A percentile compares a stretch with the other conserved stretches of the same genome.
phyloP scores from a whole-genome alignment of 2,888 invertebrate genomes.

The Hanleya hanleyi region DNA sequence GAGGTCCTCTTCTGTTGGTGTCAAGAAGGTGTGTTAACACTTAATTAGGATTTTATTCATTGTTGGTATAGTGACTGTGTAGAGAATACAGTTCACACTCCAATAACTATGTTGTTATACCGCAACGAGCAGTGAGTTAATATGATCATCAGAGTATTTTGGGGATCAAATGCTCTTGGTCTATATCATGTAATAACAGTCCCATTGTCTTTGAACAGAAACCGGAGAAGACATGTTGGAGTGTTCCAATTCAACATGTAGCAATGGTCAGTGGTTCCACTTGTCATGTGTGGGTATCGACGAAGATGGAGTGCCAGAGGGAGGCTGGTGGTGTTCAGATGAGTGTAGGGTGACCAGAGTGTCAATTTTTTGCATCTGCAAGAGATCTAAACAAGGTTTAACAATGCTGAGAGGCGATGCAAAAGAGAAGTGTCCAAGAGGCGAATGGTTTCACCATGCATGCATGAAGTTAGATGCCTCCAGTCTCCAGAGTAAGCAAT shows the following conservation, averaged over 20 bases:
- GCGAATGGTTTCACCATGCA: neutral
- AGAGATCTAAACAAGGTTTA: neutral
- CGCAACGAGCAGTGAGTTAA: no score
- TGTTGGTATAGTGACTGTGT: no score
- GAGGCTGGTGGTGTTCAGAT: slow-evolving; percentile 4
- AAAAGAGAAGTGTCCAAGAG: neutral
- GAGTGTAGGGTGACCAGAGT: neutral
- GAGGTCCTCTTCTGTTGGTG: neutral
- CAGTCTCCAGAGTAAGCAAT: neutral
- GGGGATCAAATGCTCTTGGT: no score
- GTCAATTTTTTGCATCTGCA: neutral
- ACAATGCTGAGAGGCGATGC: neutral
- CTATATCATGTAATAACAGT: no score
- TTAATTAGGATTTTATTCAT: no score
- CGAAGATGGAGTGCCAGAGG: slow-evolving; percentile 9
- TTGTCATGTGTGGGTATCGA: slow-evolving; percentile 5
- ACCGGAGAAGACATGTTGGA: slow-evolving; percentile 5
- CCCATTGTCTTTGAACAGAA: no score
- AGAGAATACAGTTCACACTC: no score
- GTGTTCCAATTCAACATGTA: slow-evolving; percentile 1
- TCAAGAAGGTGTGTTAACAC: no score
- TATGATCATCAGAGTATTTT: no score
- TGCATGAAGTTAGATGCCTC: neutral
- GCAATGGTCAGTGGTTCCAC: slow-evolving; percentile 13
- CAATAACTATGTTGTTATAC: no score